Conservation (phyloP, 2,888 invertebrate genomes). For the Orthosia cruda region DNA sequence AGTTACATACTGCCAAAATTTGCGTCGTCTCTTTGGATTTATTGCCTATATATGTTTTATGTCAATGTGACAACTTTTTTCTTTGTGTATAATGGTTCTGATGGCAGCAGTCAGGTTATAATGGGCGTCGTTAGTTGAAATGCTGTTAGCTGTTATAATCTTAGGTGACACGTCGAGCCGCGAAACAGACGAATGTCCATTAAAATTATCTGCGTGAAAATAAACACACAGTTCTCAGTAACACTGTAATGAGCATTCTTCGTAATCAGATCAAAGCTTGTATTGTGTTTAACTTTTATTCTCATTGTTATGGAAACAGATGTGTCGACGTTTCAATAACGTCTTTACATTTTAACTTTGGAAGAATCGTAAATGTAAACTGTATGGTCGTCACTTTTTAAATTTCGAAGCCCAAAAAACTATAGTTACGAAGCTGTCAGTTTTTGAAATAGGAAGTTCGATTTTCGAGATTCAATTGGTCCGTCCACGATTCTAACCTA, state of each 20-base stretch:
- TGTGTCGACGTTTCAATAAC: conserved; percentile 55
- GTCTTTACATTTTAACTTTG: conserved; percentile 36
- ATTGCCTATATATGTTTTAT: conserved; percentile 77
- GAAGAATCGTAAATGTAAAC: conserved; percentile 7
- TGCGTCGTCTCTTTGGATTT: conserved; percentile 73
- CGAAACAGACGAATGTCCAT: conserved; percentile 76
- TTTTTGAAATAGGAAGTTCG: conserved; percentile 42
- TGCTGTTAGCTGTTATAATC: conserved; percentile 72
- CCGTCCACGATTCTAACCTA: conserved; percentile 39
- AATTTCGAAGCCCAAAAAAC: conserved; percentile 11
- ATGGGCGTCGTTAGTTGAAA: conserved; percentile 71
- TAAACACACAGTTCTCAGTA: conserved; percentile 79
- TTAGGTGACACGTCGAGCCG: conserved; percentile 74
- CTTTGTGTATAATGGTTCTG: conserved; percentile 64
- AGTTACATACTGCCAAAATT: conserved; percentile 82
- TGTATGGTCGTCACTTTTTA: neutral
- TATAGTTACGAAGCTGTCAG: neutral
- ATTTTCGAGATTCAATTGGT: conserved; percentile 50
- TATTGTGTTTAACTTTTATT: conserved; percentile 63
- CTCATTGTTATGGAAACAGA: conserved; percentile 57
- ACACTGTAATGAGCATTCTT: conserved; percentile 67
- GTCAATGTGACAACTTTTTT: conserved; percentile 73
- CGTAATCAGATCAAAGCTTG: conserved; percentile 72
- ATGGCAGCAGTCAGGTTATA: conserved; percentile 70
- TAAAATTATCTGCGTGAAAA: conserved; percentile 77